These are phyloP conservation scores for Morelia viridis DNA, from an alignment of 2,797 vertebrate genomes.

Conservation along the genomic window DNA sequence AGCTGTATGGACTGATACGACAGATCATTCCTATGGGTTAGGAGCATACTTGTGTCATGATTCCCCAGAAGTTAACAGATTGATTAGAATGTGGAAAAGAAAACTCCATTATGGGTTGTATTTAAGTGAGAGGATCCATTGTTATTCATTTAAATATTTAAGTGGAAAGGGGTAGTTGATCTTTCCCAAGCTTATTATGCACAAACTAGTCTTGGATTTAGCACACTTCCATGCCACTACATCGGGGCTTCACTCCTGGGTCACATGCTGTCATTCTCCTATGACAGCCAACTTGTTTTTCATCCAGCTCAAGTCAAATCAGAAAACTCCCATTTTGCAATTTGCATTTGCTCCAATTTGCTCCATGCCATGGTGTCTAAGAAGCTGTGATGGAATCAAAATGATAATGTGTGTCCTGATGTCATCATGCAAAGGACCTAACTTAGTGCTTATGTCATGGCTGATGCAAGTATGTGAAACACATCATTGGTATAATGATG, in stretches of 20 bases:
- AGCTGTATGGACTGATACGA: slow-evolving; percentile 16
- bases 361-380: too few relatives aligned
- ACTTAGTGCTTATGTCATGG: too few relatives aligned
- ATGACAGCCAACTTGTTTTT: neutral
- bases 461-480: too few relatives aligned
- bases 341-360: too few relatives aligned
- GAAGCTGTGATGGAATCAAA: too few relatives aligned
- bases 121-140: slow-evolving; percentile 3
- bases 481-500: too few relatives aligned
- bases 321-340: too few relatives aligned
- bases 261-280: neutral
- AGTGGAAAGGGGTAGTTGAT: neutral
- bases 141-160: slow-evolving; percentile 10
- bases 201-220: neutral
- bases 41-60: neutral
- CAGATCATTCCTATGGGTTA: slow-evolving; percentile 13
- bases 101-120: neutral
- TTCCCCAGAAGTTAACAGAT: neutral
- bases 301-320: too few relatives aligned
- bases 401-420: too few relatives aligned
- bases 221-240: neutral
- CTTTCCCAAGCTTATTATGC: neutral
- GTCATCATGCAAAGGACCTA: too few relatives aligned
- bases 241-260: neutral
- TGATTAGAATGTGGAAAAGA: neutral